A percentile compares a stretch with the other conserved stretches of the same genome.
phyloP scores from a whole-genome alignment of 37 sponge, comb jelly and placozoan species.

The Petrosia ficiformis region DNA sequence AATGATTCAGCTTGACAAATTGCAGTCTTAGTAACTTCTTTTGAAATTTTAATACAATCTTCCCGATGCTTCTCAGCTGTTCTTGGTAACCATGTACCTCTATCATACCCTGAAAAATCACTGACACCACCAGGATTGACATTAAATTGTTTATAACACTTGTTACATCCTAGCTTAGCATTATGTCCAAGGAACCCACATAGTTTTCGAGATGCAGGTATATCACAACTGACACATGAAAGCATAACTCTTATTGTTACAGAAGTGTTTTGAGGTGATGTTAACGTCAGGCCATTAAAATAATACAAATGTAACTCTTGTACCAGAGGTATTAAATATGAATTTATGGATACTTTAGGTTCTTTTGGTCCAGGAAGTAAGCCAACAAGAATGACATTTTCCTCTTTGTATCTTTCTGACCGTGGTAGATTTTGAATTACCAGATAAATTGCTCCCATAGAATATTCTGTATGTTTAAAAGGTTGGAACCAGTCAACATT shows the following conservation, averaged over 20 bases:
- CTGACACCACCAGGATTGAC: background rate
- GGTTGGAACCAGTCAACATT: conserved; percentile 64
- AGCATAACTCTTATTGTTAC: conserved; percentile 30
- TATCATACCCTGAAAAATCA: conserved; percentile 38
- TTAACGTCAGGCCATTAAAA: background rate
- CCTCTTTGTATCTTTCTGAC: conserved; percentile 23
- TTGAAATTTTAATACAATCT: background rate
- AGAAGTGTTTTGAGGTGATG: background rate
- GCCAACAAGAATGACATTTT: conserved; percentile 52
- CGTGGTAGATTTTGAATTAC: conserved; percentile 58
- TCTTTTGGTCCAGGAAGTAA: conserved; percentile 53
- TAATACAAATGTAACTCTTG: conserved; percentile 25
- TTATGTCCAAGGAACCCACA: conserved; percentile 58
- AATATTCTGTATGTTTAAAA: conserved; percentile 34
- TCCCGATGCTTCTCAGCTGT: conserved; percentile 18
- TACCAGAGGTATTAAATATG: conserved; percentile 47
- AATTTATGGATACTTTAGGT: conserved; percentile 44
- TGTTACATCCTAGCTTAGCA: conserved; percentile 50
- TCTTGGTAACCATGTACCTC: conserved; percentile 23
- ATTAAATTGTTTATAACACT: conserved; percentile 32
- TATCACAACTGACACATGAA: conserved; percentile 48
- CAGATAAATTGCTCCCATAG: conserved; percentile 59
- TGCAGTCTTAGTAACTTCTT: conserved; percentile 11
- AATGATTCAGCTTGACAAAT: conserved; percentile 9
- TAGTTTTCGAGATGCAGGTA: conserved; percentile 61